Evolutionary conservation across 2,797 vertebrate genomes (phyloP).

Genomic region (Chlorospingus semifuscus): DNA sequence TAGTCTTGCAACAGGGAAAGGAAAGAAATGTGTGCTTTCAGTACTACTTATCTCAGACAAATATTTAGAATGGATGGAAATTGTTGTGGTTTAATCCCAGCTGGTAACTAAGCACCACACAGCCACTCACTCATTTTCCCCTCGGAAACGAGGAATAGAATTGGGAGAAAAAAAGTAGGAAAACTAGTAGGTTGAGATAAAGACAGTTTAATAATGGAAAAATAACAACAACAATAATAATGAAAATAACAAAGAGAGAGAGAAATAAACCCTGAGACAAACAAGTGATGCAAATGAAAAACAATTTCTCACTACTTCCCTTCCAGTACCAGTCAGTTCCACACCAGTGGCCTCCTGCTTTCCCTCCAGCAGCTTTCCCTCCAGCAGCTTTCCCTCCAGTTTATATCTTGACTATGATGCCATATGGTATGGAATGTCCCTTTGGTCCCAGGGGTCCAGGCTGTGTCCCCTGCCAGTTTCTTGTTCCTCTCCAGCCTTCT

Average conservation of each 20-base stretch:
- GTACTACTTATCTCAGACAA: not conserved
- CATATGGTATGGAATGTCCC: not conserved
- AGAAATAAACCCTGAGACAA: not conserved
- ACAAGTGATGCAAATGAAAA: not conserved
- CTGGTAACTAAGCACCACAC: not conserved
- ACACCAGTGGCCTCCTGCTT: not conserved
- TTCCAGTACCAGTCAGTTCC: not conserved
- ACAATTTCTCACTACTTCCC: not conserved
- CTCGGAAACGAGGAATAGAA: not conserved
- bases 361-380: not conserved
- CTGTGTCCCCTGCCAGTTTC: not conserved
- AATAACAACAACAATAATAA: not conserved
- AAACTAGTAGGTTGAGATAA: not conserved
- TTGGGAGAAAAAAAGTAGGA: not conserved
- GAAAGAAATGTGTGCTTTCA: not conserved
- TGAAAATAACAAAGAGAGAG: not conserved
- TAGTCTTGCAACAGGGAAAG: not conserved
- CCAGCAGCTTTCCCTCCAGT: not conserved
- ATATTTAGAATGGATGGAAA: not conserved
- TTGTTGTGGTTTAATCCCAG: not conserved
- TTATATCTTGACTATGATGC: not conserved
- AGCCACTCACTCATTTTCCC: not conserved
- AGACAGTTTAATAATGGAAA: not conserved
- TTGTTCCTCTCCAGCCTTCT: not conserved
- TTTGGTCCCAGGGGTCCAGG: not conserved